Percentiles rank a stretch among this genome's conserved stretches.
Conservation (phyloP, 2,888 invertebrate genomes). For the Thysanoteuthis rhombus region DNA sequence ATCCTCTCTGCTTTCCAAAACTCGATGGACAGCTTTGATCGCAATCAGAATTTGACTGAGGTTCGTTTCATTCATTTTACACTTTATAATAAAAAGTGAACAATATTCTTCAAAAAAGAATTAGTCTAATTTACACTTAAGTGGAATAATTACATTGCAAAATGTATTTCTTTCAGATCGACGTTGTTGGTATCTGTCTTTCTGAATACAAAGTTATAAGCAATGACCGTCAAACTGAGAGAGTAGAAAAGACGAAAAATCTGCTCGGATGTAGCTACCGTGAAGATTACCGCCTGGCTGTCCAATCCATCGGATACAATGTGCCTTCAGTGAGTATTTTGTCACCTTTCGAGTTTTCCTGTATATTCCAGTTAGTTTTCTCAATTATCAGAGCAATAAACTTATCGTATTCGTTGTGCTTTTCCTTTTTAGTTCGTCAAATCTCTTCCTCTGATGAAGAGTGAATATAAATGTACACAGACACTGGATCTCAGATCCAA, state of each 20-base stretch:
- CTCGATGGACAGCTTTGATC: constrained; percentile 84
- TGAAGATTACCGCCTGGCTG: constrained; percentile 56
- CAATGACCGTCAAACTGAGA: constrained; percentile 36
- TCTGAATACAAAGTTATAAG: constrained; percentile 74
- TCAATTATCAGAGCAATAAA: neutral
- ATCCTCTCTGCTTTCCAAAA: constrained; percentile 89
- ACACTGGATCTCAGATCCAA: constrained; percentile 75
- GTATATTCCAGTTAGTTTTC: neutral
- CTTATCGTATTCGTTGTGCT: neutral
- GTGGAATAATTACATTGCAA: no score
- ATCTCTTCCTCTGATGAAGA: constrained; percentile 66
- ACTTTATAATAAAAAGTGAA: neutral
- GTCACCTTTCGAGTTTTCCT: neutral
- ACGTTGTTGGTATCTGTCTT: constrained; percentile 84
- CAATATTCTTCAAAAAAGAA: no score
- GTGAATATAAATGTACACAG: constrained; percentile 76
- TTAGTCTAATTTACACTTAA: no score
- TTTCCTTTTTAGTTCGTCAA: constrained; percentile 53
- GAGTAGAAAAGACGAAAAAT: constrained; percentile 61
- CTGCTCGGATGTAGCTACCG: constrained; percentile 60
- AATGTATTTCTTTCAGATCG: constrained; percentile 68
- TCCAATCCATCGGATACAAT: constrained; percentile 62
- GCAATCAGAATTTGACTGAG: constrained; percentile 63
- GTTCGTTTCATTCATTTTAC: constrained; percentile 42
- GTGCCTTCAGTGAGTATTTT: constrained; percentile 56